Conservation (phyloP, 2,888 invertebrate species). For the Leptura quadrifasciata region DNA sequence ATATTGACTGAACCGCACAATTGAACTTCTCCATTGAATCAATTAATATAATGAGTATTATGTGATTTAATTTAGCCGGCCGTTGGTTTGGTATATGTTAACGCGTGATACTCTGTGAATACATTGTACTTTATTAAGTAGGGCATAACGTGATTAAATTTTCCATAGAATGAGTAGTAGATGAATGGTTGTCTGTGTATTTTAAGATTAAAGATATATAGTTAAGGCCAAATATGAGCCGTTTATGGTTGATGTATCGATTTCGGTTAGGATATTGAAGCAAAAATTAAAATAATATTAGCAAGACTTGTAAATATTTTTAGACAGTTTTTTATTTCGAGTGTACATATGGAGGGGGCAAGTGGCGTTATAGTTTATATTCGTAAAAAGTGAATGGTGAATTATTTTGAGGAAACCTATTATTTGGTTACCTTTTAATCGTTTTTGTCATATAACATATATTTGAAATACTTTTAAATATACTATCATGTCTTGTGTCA, state of each 20-base stretch:
- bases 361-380: too few species aligned
- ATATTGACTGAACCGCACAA: conserved; percentile 32
- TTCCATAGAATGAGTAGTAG: not conserved
- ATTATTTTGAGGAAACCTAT: too few species aligned
- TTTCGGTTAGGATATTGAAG: not conserved
- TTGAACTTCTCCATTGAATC: conserved; percentile 37
- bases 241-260: not conserved
- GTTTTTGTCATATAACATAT: too few species aligned
- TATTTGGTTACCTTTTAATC: too few species aligned
- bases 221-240: not conserved
- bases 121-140: not conserved
- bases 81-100: not conserved
- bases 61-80: conserved; percentile 35
- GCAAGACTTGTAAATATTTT: not conserved
- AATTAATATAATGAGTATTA: conserved; percentile 33
- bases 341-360: not conserved
- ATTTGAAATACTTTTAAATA: too few species aligned
- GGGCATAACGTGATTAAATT: not conserved
- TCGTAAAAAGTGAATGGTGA: too few species aligned
- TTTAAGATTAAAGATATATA: not conserved
- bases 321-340: not conserved
- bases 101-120: not conserved
- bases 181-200: not conserved
- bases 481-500: too few species aligned
- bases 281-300: not conserved